Evolutionary conservation across 2,797 vertebrate species (phyloP), one percentile per base, ranked within the genome.

Genomic region (Pipistrellus pygmaeus): DNA sequence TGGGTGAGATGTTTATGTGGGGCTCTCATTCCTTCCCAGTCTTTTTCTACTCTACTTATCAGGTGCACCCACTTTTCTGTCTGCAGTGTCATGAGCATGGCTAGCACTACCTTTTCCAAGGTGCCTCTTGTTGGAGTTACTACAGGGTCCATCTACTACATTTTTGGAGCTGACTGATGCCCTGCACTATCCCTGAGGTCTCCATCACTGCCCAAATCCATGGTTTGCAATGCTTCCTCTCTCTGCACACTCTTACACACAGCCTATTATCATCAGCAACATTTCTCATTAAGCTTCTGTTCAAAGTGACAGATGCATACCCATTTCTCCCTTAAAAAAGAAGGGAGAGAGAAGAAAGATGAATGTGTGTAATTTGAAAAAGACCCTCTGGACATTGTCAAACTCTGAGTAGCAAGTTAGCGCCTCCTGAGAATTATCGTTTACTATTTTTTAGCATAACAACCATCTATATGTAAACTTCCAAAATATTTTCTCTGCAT

Each of bases 141-240:
- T 23, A 2, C 8, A 15, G 30, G 30, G 30, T 32, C 46, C n/a
- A 18, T n/a, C 17, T 75, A 69, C 46, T 12, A 23, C 14, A 12
- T 17, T n/a, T 57, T 51, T 41, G 20, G 35, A 83, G 13, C 46
- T 8, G 2, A 23, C 9, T 80, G 15, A 23, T 55, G 23, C 15
- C 44, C 5, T n/a, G 7, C 3, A 32, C 7, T n/a, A 1, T 17
- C 53, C 1, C 1, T 17, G 0, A 44, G 11, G 5, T 15, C 2
- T 68, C 9, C 66, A 20, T 8, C 8, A 17, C 55, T 71, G 5
- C 5, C 8, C 12, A 30, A 8, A 62, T 48, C 13, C 32, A 8
- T 6, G 1, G 1, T 71, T 51, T 48, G 57, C 25, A 10, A 1
- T 15, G 68, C 1, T 66, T 32, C 6, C 1, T n/a, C 14, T 32